phyloP scores from a whole-genome alignment of 2,113 vertebrate genomes.

The Leptodactylus fuscus region DNA sequence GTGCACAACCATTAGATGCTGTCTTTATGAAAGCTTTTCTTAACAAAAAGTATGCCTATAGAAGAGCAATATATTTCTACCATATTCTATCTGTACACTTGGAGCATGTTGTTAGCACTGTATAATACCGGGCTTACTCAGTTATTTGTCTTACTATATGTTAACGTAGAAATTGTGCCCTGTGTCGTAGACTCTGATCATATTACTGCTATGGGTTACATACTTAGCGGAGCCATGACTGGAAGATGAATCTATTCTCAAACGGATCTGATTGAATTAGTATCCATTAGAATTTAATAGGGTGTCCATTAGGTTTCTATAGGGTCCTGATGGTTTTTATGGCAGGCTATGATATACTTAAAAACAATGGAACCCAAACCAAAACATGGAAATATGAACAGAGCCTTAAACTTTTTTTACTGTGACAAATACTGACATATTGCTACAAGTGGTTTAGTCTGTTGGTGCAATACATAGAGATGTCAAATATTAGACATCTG shows the following conservation, averaged over 20 bases:
- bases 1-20: not conserved
- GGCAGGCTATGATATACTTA: not conserved
- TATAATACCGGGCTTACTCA: not conserved
- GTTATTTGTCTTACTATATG: not conserved
- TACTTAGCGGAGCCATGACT: not conserved
- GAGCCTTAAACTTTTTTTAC: not conserved
- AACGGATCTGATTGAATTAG: no score
- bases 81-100: rapidly evolving
- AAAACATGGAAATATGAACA: not conserved
- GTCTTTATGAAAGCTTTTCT: not conserved
- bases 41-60: not conserved
- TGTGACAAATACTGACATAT: not conserved
- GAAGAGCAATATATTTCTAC: not conserved
- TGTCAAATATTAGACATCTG: not conserved
- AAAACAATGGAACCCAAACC: no score
- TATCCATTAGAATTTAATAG: no score
- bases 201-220: not conserved
- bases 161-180: not conserved
- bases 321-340: not conserved
- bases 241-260: not conserved
- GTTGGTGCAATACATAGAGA: not conserved
- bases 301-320: not conserved
- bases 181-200: not conserved
- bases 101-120: not conserved
- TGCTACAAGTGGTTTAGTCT: not conserved